phyloP scores from a whole-genome alignment of 1,140 invertebrate species.

The Amyelois transitella region DNA sequence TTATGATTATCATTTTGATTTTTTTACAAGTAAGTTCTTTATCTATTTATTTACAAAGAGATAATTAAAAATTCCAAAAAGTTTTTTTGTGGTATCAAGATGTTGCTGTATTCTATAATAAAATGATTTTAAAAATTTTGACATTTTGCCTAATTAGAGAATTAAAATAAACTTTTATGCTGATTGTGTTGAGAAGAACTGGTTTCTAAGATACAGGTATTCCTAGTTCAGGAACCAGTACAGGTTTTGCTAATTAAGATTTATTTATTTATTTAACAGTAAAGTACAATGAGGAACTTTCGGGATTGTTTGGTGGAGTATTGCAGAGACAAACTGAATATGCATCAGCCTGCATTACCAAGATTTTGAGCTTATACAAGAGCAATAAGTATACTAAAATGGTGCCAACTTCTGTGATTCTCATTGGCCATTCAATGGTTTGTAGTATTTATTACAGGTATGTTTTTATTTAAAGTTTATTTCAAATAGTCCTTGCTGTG shows the following conservation, averaged over 20 bases:
- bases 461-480: slow-evolving; percentile 8
- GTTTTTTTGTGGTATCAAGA: not conserved
- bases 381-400: slow-evolving; percentile 53
- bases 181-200: too few species aligned
- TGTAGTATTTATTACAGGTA: slow-evolving; percentile 33
- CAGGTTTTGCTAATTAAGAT: too few species aligned
- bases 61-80: not conserved
- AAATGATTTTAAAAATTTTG: too few species aligned
- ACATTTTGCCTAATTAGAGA: too few species aligned
- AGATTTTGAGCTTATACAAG: slow-evolving; percentile 84
- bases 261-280: slow-evolving; percentile 56
- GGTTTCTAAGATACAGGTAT: too few species aligned
- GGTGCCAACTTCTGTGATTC: slow-evolving; percentile 78
- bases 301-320: slow-evolving; percentile 85
- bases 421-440: slow-evolving; percentile 96
- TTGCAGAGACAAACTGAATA: slow-evolving; percentile 86
- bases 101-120: too few species aligned
- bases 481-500: too few species aligned
- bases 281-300: slow-evolving; percentile 88
- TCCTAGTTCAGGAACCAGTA: too few species aligned
- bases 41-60: not conserved
- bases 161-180: too few species aligned
- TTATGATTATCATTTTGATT: slow-evolving; percentile 85
- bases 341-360: slow-evolving; percentile 81
- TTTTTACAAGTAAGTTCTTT: slow-evolving; percentile 79